Base-by-base conservation (phyloP, 2,888 invertebrate species). In the Elmis aenea region DNA sequence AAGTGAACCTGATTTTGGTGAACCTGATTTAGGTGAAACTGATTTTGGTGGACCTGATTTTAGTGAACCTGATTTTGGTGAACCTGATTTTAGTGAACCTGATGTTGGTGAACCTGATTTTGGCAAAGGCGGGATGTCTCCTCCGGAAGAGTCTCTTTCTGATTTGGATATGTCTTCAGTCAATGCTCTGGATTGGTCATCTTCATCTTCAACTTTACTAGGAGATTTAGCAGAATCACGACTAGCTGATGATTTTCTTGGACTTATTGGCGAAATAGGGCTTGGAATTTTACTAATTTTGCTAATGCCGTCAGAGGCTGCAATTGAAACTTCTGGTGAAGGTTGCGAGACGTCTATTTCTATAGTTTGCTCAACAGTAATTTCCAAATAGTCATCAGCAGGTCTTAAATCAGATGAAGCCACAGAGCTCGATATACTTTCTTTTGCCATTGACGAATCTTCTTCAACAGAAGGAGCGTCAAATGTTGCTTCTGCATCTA, bases 111-210 rank as follows among this genome's bases (percentile, higher is more conserved):
- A 18, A 18, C n/a, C n/a, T n/a, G n/a, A n/a, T n/a, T n/a, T n/a
- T n/a, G n/a, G n/a, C n/a, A n/a, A n/a, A n/a, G n/a, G n/a, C n/a
- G n/a, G n/a, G n/a, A n/a, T n/a, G n/a, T n/a, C n/a, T n/a, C n/a
- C n/a, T n/a, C n/a, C n/a, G n/a, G n/a, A n/a, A n/a, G 12, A 2
- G 22, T 11, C 28, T 28, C 15, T 22, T 21, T 28, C 24, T 2
- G n/a, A 1, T 22, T 16, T 14, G n/a, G 5, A 9, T 13, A 14
- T 15, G 8, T n/a, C 8, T 8, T 23, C 23, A 9, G 10, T 12
- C 23, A 10, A 5, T 23, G 2, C 6, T 23, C 3, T 5, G 4
- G 4, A n/a, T 2, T 3, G 13, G 12, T 12, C 14, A 14, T n/a
- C 2, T 27, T 15, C 10, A 3, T 27, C 10, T 15, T 27, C 18